Evolutionary conservation across 2,888 invertebrate genomes (phyloP), one percentile per base, ranked within the genome.

Genomic region (Eubasilissa splendida): DNA sequence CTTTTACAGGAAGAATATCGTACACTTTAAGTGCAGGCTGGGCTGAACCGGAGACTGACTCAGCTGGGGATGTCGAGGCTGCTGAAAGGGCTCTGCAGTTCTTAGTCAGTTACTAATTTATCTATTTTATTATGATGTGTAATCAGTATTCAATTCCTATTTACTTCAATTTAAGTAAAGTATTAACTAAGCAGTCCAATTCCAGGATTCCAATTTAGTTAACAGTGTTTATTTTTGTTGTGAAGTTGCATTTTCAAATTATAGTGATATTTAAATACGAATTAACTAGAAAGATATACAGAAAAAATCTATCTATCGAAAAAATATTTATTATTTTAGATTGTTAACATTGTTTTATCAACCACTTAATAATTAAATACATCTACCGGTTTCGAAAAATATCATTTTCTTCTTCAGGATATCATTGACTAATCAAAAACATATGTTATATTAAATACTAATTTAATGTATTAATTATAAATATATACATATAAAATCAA

Each of bases 1-100:
- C 7, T 74, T 80, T 84, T 84, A 9, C 79, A 88, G 90, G 90
- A 12, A 87, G 87, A 85, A 85, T 91, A 59, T 89, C 89, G 59
- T 87, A 91, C 14, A 87, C 87, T 2, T 85, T 89, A 33, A 86
- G 87, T 79, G 85, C 87, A 1, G 84, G 85, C 3, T 90, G 88
- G 88, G 86, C 85, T 31, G 86, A 88, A 78, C 88, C 89, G 3
- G 85, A 86, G 84, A 22, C 31, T 11, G 84, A 86, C 75, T 84
- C 85, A 0, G 76, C 82, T 9, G 86, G 85, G 22, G 89, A 91
- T 81, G 77, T 85, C 1, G 85, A 86, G 59, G 89, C 89, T 2
- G 86, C 89, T 2, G 87, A 89, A 66, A 85, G 87, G 84, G 86
- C 86, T 53, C 86, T 87, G 83, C 86, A 88, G 81, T 87, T 89